Evolutionary conservation across 2,797 vertebrate genomes (phyloP), one percentile per base, ranked within the genome.

Genomic region (Mormyrus proboscirostris): DNA sequence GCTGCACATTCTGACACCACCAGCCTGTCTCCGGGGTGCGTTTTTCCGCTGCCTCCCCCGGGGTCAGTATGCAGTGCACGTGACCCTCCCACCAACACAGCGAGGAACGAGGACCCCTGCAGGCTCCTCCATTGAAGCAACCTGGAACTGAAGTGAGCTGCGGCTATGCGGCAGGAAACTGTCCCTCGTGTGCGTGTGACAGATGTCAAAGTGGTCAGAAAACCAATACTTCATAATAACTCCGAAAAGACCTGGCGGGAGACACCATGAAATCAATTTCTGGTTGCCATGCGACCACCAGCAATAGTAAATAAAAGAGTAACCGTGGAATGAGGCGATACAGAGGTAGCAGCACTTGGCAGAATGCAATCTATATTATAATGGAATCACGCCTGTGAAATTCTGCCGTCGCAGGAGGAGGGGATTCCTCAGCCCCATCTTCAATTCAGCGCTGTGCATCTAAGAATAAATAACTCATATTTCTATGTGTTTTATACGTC

Each of bases 151-250:
- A 93, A 12, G 89, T 90, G 90, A 91, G 93, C 91, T 92, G 91
- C 93, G 92, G 88, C 88, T 79, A 92, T 91, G 91, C 86, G 89
- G 91, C 87, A 88, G 88, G 90, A 93, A 93, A 93, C 91, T 91
- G 62, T 91, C 22, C 85, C 92, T 92, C 94, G 95, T 93, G 91
- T 86, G 33, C 89, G 89, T 91, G 86, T 90, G 91, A 93, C 93
- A 89, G 89, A 89, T 88, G 90, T 90, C 91, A 82, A 85, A 90
- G 91, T 88, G 86, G 90, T 65, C 88, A 92, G 86, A 89, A 90
- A 94, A 91, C 84, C 90, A 93, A 94, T 92, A 93, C 92, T 90
- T 90, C 89, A 91, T 92, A 93, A 93, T 93, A 93, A 93, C 92
- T 91, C 90, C 90, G 90, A 92, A 65, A 85, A 91, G 88, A 91